Base-by-base conservation (phyloP, 2,888 invertebrate species). In the Drosophila austrosaltans region DNA sequence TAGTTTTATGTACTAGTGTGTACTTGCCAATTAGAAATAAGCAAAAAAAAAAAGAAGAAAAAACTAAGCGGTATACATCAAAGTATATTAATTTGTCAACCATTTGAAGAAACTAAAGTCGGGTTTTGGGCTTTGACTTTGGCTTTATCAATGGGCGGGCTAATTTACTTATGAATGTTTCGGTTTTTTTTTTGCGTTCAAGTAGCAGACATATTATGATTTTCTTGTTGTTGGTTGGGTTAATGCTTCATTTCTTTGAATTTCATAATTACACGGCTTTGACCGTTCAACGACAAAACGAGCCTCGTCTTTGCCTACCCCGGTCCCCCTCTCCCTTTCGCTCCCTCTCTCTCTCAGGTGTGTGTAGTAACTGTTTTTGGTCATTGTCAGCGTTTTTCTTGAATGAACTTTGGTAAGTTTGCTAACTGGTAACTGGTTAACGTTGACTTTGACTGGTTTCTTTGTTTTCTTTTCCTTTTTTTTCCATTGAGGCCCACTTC, bases 201-300 rank as follows among this genome's bases (percentile, higher is more conserved):
- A 48, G 48, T 48, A 22, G 8, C 8, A 20, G 16, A 7, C 44
- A 48, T 25, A 48, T 48, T 48, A 48, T 48, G 48, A 48, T 48
- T 48, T 44, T 25, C 63, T 73, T 69, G 69, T 39, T 48, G 48
- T 66, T 65, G 66, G 36, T 65, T 61, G 57, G 40, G 54, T 68
- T 75, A 75, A 79, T 82, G 88, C 80, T 73, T 81, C 62, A 85
- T 83, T 84, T 86, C 89, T 86, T 84, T 83, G 84, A 84, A 84
- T 86, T 88, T 84, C 81, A 84, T 88, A 84, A 88, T 88, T 86
- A 88, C 86, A 86, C 72, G 77, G 74, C 89, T 88, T 81, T 84
- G 89, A 88, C 89, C 86, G 88, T 79, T 88, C 76, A 78, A 86
- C 80, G 88, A 82, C 78, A 48, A 48, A 20, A 48, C 69, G 28